These are phyloP conservation scores for Neoascia interrupta DNA, from an alignment of 2,888 invertebrate species.

Conservation along the genomic window DNA sequence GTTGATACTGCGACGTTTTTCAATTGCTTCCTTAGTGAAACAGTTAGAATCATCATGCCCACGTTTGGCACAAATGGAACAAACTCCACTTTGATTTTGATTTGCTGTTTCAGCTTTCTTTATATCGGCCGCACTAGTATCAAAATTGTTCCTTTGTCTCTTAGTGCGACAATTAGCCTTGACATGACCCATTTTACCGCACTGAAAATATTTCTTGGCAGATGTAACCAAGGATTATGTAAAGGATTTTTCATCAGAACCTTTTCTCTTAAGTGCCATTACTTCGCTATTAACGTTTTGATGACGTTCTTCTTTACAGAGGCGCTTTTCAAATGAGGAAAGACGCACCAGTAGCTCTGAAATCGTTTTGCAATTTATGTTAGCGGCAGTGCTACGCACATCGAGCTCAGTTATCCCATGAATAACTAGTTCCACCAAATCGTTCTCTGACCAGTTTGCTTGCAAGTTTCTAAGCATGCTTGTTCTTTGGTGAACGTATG, in stretches of 20 bases:
- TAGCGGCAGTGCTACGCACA: no score
- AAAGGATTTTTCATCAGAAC: no score
- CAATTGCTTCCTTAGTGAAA: constrained; percentile 27
- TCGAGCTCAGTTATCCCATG: constrained; percentile 9
- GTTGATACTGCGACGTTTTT: constrained; percentile 19
- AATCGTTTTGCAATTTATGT: no score
- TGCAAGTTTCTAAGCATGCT: constrained; percentile 7
- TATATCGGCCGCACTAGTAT: no score
- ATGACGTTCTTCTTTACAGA: no score
- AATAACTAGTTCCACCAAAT: constrained; percentile 10
- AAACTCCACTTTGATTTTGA: no score
- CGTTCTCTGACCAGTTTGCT: constrained; percentile 11
- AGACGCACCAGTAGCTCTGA: no score
- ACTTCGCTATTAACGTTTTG: no score
- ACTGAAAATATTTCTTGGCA: constrained; percentile 26
- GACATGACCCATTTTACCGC: constrained; percentile 23
- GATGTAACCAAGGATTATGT: no score
- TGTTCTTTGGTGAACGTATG: constrained; percentile 11
- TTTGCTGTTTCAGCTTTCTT: constrained; percentile 10
- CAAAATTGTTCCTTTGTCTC: not conserved
- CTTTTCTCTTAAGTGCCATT: no score
- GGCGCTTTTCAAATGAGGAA: no score
- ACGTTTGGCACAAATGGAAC: constrained; percentile 9
- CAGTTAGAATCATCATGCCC: constrained; percentile 25
- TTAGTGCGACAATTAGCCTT: constrained; percentile 12